phyloP scores from a whole-genome alignment of 2,888 invertebrate species.

The Therioaphis trifolii region DNA sequence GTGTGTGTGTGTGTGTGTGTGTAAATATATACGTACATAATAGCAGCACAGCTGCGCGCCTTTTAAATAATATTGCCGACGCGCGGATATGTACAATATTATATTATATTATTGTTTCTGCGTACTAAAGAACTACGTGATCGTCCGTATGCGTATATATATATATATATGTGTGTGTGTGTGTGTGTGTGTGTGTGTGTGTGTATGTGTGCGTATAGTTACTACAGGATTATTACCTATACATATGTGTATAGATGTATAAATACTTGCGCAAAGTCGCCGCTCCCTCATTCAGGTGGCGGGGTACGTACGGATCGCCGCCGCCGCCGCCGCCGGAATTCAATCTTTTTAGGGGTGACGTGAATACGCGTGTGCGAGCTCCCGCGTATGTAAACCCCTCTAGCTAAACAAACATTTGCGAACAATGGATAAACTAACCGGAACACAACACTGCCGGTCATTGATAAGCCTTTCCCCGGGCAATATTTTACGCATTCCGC shows the following conservation, averaged over 20 bases:
- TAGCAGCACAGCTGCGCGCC: not conserved
- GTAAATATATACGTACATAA: not conserved
- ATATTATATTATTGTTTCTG: not conserved
- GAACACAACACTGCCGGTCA: conserved; percentile 61
- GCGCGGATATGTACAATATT: not conserved
- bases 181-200: too few relatives aligned
- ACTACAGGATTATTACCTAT: not conserved
- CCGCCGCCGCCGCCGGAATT: conserved; percentile 13
- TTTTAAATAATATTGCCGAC: not conserved
- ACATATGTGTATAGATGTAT: not conserved
- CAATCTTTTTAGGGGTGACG: conserved; percentile 47
- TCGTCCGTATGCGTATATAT: not conserved
- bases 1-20: too few relatives aligned
- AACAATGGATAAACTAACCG: conserved; percentile 58
- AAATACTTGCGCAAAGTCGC: not conserved
- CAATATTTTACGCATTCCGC: conserved; percentile 52
- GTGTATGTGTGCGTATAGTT: too few relatives aligned
- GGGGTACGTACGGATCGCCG: not conserved
- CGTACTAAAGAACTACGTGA: not conserved
- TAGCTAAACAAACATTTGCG: conserved; percentile 54
- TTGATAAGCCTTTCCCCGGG: conserved; percentile 55
- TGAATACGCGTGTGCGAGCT: not conserved
- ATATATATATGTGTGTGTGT: too few relatives aligned
- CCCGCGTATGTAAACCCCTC: not conserved
- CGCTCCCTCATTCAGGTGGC: conserved; percentile 28